A percentile compares a stretch with the other conserved stretches of the same genome.
Conservation (phyloP, 2,797 vertebrate genomes). For the Alcedo quadribrachys region DNA sequence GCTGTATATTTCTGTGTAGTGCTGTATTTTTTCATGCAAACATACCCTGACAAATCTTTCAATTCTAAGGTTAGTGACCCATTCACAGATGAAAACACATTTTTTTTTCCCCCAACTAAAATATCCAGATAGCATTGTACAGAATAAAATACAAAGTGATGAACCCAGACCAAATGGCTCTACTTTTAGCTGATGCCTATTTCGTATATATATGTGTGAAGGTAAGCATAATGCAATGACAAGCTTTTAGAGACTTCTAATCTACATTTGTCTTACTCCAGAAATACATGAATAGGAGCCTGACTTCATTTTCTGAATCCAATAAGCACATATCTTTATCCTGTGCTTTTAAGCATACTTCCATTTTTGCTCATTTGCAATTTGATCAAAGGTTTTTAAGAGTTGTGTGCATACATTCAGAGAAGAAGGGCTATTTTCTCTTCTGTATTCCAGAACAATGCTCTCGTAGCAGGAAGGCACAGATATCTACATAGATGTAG, state of each 20-base stretch:
- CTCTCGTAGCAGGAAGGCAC: background rate
- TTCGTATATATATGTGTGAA: conserved; percentile 12
- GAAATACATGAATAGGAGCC: background rate
- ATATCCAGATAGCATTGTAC: background rate
- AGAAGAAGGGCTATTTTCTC: background rate
- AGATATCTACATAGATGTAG: background rate
- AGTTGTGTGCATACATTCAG: background rate
- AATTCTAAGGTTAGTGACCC: conserved; percentile 37
- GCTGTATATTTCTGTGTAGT: background rate
- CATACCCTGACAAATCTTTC: conserved; percentile 47
- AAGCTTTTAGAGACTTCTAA: conserved; percentile 33
- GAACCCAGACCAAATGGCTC: conserved; percentile 12
- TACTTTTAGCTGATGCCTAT: conserved; percentile 4
- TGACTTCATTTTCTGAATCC: conserved; percentile 22
- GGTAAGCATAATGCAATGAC: background rate
- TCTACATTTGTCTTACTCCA: conserved; percentile 21
- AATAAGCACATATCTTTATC: background rate
- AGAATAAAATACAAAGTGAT: conserved; percentile 4
- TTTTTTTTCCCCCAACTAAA: background rate
- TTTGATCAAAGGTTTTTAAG: background rate
- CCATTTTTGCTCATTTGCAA: background rate
- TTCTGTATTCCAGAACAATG: background rate
- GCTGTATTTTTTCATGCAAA: conserved; percentile 57
- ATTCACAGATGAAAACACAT: background rate
- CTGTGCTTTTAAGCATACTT: background rate